Percentiles rank a stretch among this genome's conserved stretches.
Evolutionary conservation across 2,797 vertebrate genomes (phyloP).

Genomic region (Phataginus tricuspis): DNA sequence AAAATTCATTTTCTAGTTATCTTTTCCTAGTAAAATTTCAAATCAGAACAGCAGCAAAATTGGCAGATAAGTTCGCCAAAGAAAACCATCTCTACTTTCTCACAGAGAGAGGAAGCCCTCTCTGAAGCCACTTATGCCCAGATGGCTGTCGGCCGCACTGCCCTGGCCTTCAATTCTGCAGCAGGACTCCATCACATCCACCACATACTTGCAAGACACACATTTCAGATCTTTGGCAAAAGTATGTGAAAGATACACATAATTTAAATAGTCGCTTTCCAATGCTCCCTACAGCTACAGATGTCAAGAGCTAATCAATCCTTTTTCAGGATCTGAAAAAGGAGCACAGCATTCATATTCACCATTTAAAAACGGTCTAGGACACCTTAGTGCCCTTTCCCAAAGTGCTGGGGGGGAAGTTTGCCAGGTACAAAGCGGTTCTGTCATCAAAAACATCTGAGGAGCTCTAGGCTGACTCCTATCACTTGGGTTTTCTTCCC

Average conservation of each 20-base stretch:
- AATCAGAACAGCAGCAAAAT: slow-evolving; percentile 14
- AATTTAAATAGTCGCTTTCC: not conserved
- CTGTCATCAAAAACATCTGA: no score
- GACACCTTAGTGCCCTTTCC: not conserved
- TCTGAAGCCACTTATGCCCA: not conserved
- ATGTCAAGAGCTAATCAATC: not conserved
- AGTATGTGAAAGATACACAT: not conserved
- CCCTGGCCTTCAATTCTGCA: not conserved
- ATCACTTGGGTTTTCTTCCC: not conserved
- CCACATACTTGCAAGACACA: not conserved
- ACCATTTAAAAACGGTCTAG: no score
- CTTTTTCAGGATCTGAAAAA: not conserved
- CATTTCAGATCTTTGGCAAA: not conserved
- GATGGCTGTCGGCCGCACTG: no score
- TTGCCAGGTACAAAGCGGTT: accelerated
- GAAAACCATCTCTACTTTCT: not conserved
- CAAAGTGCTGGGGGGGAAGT: not conserved
- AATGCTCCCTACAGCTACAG: not conserved
- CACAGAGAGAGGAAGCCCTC: not conserved
- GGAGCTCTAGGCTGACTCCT: not conserved
- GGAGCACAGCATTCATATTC: accelerated
- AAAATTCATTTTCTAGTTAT: not conserved
- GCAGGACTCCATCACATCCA: not conserved
- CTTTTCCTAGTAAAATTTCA: not conserved
- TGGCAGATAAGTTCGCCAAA: not conserved